These are phyloP conservation scores for Enteromius trimaculatus DNA, from an alignment of 2,797 vertebrate species.

Conservation along the genomic window DNA sequence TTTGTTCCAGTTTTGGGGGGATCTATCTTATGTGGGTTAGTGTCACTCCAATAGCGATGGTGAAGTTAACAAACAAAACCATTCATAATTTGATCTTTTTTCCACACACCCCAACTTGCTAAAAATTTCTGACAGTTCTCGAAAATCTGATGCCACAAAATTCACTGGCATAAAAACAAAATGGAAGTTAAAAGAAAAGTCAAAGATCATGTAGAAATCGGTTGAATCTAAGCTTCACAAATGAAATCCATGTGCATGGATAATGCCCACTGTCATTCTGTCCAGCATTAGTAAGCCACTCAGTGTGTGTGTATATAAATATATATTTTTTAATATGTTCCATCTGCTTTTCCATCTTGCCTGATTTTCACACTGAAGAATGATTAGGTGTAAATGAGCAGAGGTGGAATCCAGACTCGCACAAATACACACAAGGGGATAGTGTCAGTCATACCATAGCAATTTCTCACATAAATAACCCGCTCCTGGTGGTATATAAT, in stretches of 20 bases:
- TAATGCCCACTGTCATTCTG: conserved; percentile 56
- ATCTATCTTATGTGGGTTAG: no score
- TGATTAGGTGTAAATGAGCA: conserved; percentile 62
- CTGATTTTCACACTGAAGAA: conserved; percentile 62
- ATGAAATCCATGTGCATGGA: conserved; percentile 65
- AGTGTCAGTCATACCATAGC: neutral
- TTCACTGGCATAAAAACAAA: conserved; percentile 39
- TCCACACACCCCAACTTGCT: neutral
- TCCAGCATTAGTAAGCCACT: conserved; percentile 61
- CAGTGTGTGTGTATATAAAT: conserved; percentile 19
- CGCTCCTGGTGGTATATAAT: neutral
- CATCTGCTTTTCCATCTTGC: conserved; percentile 61
- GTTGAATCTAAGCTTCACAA: conserved; percentile 60
- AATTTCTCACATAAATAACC: conserved; percentile 45
- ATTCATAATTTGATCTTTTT: neutral
- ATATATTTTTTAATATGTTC: conserved; percentile 62
- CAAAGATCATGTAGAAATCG: conserved; percentile 59
- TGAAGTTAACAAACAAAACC: no score
- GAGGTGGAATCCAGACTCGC: conserved; percentile 49
- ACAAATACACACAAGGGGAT: conserved; percentile 58
- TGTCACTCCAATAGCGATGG: no score
- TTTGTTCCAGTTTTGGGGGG: no score
- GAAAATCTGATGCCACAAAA: conserved; percentile 31
- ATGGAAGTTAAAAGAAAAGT: conserved; percentile 45
- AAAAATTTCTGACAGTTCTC: neutral